Conservation (phyloP, 2,797 vertebrate genomes). For the Acipenser transmontanus region DNA sequence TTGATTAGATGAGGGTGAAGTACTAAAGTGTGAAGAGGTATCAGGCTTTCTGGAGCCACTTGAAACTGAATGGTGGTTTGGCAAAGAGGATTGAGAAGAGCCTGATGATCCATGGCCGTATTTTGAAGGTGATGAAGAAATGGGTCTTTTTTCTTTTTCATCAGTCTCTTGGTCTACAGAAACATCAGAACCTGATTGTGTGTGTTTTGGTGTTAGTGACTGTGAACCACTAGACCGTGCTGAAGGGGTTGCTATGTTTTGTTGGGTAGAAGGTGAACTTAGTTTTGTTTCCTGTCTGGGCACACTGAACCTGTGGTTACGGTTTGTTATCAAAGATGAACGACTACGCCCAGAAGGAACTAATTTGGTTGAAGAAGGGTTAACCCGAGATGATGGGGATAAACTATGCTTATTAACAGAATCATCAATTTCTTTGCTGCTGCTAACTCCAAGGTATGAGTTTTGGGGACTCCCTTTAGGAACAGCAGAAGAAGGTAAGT, state of each 20-base stretch:
- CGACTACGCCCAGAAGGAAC: neutral
- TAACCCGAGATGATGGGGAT: slow-evolving; percentile 36
- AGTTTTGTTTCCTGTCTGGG: slow-evolving; percentile 43
- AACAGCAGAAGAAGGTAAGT: slow-evolving; percentile 10
- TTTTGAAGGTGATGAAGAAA: slow-evolving; percentile 40
- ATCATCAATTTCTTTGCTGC: neutral
- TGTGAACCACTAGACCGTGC: slow-evolving; percentile 30
- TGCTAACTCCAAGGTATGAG: neutral
- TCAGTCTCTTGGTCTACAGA: slow-evolving; percentile 45
- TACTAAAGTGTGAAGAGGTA: slow-evolving; percentile 29
- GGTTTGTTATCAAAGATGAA: slow-evolving; percentile 33
- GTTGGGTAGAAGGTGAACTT: slow-evolving; percentile 38
- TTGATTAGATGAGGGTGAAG: slow-evolving; percentile 28
- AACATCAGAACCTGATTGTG: slow-evolving; percentile 22
- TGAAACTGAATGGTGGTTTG: slow-evolving; percentile 30
- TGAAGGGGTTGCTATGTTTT: slow-evolving; percentile 32
- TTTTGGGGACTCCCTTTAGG: neutral
- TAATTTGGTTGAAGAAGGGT: slow-evolving; percentile 21
- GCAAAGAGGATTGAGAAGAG: slow-evolving; percentile 38
- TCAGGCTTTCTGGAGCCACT: slow-evolving; percentile 33
- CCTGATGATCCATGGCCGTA: slow-evolving; percentile 29
- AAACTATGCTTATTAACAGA: slow-evolving; percentile 26
- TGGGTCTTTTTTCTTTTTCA: slow-evolving; percentile 39
- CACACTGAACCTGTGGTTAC: slow-evolving; percentile 38
- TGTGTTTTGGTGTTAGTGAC: slow-evolving; percentile 41